Percentiles rank a stretch among this genome's conserved stretches.
These are phyloP conservation scores for Acropora yongei DNA, from an alignment of 64 coral and sea anemone genomes.

Conservation along the genomic window DNA sequence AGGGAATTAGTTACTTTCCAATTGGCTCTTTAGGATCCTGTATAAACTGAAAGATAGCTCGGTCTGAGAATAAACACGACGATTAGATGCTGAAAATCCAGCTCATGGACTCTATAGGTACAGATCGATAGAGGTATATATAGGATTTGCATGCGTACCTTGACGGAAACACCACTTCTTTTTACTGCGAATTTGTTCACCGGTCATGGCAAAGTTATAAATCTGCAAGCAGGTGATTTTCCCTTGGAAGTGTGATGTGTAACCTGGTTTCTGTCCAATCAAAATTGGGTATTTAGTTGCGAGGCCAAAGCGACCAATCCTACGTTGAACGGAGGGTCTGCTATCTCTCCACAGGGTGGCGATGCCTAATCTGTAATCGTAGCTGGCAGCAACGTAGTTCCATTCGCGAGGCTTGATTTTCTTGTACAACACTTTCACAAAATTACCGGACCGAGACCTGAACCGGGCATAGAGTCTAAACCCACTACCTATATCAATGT, in stretches of 20 bases:
- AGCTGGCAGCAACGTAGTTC: conserved; percentile 43
- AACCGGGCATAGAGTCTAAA: conserved; percentile 15
- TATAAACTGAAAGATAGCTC: too few relatives aligned
- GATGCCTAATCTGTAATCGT: conserved; percentile 26
- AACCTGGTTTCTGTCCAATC: conserved; percentile 30
- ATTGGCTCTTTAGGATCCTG: too few relatives aligned
- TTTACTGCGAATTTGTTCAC: background rate
- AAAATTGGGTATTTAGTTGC: conserved; percentile 49
- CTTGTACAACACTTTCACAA: background rate
- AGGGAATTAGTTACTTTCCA: too few relatives aligned
- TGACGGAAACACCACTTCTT: conserved; percentile 35
- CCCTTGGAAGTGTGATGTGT: conserved; percentile 32
- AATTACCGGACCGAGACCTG: background rate
- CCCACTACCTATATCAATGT: background rate
- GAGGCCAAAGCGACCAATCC: conserved; percentile 14
- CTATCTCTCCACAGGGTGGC: conserved; percentile 33
- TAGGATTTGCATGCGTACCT: conserved; percentile 6
- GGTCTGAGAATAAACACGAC: too few relatives aligned
- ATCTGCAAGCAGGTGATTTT: conserved; percentile 40
- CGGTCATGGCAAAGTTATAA: conserved; percentile 8
- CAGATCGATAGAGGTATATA: background rate
- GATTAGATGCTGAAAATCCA: too few relatives aligned
- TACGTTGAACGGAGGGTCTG: background rate
- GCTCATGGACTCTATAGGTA: too few relatives aligned
- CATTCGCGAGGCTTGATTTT: conserved; percentile 5